These are phyloP conservation scores for Aphelinus certus DNA, from an alignment of 1,140 invertebrate species.

Conservation along the genomic window DNA sequence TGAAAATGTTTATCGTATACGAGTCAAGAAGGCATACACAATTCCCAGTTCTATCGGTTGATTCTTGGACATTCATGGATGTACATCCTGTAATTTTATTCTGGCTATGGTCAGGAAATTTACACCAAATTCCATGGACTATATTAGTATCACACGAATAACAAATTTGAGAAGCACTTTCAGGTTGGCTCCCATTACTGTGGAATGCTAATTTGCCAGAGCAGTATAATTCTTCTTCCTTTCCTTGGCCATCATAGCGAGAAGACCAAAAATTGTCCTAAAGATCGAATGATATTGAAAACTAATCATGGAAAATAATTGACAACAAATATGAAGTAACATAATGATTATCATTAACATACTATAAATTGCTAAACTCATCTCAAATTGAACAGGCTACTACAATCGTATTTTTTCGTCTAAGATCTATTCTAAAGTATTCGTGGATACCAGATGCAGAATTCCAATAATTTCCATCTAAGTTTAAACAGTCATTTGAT, in stretches of 20 bases:
- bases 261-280: conserved; percentile 77
- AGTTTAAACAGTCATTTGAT: no score
- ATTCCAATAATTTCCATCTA: no score
- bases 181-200: conserved; percentile 69
- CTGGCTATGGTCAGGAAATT: conserved; percentile 72
- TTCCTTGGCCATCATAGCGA: conserved; percentile 63
- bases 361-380: no score
- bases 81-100: conserved; percentile 59
- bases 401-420: no score
- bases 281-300: conserved; percentile 29
- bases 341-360: no score
- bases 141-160: conserved; percentile 85
- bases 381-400: no score
- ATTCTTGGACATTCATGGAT: conserved; percentile 50
- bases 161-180: conserved; percentile 66
- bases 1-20: conserved; percentile 81
- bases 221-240: conserved; percentile 91
- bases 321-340: no score
- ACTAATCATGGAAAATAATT: not conserved
- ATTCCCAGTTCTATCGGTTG: conserved; percentile 54
- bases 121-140: conserved; percentile 84
- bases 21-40: conserved; percentile 82
- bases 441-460: no score
- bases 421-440: no score
- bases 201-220: conserved; percentile 86